Conservation (phyloP, 2,113 vertebrate genomes). For the Terrapene triunguis region DNA sequence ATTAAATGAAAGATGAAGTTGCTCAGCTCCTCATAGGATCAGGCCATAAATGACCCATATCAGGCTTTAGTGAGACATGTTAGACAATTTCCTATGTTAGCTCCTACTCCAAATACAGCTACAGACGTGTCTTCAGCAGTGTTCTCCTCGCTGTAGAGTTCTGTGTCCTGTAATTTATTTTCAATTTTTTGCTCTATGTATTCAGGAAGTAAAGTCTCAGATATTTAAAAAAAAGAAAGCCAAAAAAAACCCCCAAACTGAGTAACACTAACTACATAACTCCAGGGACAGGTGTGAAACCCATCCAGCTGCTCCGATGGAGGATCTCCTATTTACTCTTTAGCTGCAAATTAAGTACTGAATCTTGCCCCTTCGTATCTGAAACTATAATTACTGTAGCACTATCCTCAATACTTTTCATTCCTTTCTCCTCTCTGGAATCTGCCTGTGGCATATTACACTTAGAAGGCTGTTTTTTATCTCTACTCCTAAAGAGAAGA, state of each 20-base stretch:
- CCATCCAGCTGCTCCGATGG: constrained; percentile 64
- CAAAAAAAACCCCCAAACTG: constrained; percentile 1
- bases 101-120: constrained; percentile 22
- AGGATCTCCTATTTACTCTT: constrained; percentile 62
- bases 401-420: constrained; percentile 45
- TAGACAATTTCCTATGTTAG: constrained; percentile 40
- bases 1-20: constrained; percentile 19
- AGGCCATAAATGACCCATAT: constrained; percentile 12
- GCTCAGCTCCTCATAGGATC: not conserved
- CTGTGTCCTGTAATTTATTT: not conserved
- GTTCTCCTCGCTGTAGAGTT: not conserved
- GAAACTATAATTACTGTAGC: constrained; percentile 57
- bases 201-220: constrained; percentile 19
- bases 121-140: constrained; percentile 22
- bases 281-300: constrained; percentile 20
- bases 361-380: constrained; percentile 34
- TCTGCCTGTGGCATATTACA: constrained; percentile 54
- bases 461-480: constrained; percentile 63
- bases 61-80: constrained; percentile 8
- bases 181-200: constrained; percentile 40
- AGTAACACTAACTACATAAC: constrained; percentile 51
- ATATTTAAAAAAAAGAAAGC: not conserved
- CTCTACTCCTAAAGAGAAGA: constrained; percentile 42
- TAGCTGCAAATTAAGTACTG: constrained; percentile 50
- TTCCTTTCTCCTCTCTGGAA: constrained; percentile 62